Base-by-base conservation (phyloP, 2,113 vertebrate species). In the Zosterops japonicus region DNA sequence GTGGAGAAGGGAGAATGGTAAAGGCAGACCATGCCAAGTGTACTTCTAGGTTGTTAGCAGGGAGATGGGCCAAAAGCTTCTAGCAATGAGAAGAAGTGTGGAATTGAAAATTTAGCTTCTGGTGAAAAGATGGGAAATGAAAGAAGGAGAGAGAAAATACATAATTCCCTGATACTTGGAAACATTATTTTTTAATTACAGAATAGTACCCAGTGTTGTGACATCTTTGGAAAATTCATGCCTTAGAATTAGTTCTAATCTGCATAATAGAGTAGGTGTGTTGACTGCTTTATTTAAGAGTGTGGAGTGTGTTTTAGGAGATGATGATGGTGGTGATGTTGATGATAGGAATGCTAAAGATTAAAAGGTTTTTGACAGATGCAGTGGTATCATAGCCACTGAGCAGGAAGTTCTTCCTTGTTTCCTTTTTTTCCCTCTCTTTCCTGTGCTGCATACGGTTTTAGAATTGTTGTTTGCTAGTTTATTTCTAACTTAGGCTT, bases 381-480 rank as follows among this genome's bases (percentile, higher is more conserved):
- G 85, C 78, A 55, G 46, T 78, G 79, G 72, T 84, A 85, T 87
- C 69, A 70, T 52, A 91, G 74, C 42, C 74, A 79, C 18, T 70
- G 91, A 95, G 67, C 81, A 87, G 86, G 52, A 41, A 69, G 42
- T 67, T 83, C 65, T 96, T 63, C 39, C 11, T 27, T 69, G 47
- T 35, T 31, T 69, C 49, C 50, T 82, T 55, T 44, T 70, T 77
- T 41, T n/a, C 3, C 4, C 23, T 12, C 7, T 6, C 3, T 49
- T 59, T 31, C 12, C 42, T 22, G 24, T 67, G 44, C 95, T 96
- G 89, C 86, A 64, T 90, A 87, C 1, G 20, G 88, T 46, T 94
- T 96, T 84, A 93, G 96, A 97, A 96, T 95, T 96, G 90, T 95
- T 97, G 84, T 90, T 96, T 96, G 95, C 90, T 96, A 96, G 95